Base-by-base conservation (phyloP, 2,113 vertebrate species). In the Myiozetetes cayanensis region DNA sequence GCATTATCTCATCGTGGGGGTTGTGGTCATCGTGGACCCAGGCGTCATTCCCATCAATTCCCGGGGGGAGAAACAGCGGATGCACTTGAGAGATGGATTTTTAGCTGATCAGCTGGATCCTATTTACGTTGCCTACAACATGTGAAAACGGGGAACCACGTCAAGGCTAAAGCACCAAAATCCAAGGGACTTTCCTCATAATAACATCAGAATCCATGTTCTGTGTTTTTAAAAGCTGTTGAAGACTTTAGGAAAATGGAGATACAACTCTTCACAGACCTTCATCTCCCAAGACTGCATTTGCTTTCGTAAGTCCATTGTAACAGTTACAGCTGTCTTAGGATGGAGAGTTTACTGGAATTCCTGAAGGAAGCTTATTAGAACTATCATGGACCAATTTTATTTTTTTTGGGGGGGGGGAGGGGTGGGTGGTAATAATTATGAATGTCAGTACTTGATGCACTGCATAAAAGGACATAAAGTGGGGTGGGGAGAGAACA, bases 41-140 rank as follows among this genome's bases (percentile, higher is more conserved):
- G 99, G 99, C 1, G 99, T 99, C 86, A 99, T 99, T 91, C 99
- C 99, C 86, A 99, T 99, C 97, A 99, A 99, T 97, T 99, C 99
- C 27, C 97, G 99, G 31, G 99, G 99, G 2, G 99, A 99, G 97
- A 99, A 99, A 88, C 99, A 99, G 80, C 98, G 99, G 49, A 99
- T 99, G 99, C 99, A 99, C 98, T 98, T 99, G 95, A 98, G 99
- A 21, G 99, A 99, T 0, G 99, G 99, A 74, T 99, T 99, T 97
- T 98, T 99, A 81, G 99, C 99, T 1, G 99, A 99, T 97, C 99
- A 99, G 96, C 97, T 99, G 97, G 99, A 99, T 97, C 99, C 99
- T 61, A 99, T 99, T 96, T 99, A 99, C 5, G 99, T 99, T 92
- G 99, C 99, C 82, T 99, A 99, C 97, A 99, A 99, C 96, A 99